A percentile compares a stretch with the other conserved stretches of the same genome.
Conservation (phyloP, 2,113 vertebrate genomes). For the Amblyopsis rosae region DNA sequence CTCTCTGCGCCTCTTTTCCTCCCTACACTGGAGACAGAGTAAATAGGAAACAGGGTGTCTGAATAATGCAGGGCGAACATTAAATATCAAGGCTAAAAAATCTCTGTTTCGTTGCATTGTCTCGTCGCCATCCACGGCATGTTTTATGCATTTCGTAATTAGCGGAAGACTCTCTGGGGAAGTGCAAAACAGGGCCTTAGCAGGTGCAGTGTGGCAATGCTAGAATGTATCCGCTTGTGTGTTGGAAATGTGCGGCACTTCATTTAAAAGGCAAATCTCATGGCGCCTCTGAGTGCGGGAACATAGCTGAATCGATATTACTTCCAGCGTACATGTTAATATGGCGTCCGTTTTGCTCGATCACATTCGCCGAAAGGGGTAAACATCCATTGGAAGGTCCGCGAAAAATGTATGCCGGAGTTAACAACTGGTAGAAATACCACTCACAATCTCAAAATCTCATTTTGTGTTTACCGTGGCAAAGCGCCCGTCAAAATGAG, state of each 20-base stretch:
- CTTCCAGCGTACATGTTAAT: slow-evolving; percentile 20
- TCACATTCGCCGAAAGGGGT: too few species aligned
- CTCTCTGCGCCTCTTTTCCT: slow-evolving; percentile 25
- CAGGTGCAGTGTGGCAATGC: slow-evolving; percentile 13
- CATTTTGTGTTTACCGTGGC: slow-evolving; percentile 11
- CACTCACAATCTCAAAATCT: slow-evolving; percentile 14
- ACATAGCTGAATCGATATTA: slow-evolving; percentile 28
- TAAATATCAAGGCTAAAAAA: slow-evolving; percentile 77
- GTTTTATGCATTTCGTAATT: slow-evolving; percentile 80
- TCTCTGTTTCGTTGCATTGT: slow-evolving; percentile 69
- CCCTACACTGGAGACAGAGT: slow-evolving; percentile 35
- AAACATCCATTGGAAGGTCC: slow-evolving; percentile 11
- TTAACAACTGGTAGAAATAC: slow-evolving; percentile 20
- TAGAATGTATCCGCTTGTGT: slow-evolving; percentile 32
- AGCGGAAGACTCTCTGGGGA: slow-evolving; percentile 55
- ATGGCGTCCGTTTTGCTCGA: neutral
- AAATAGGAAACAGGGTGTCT: slow-evolving; percentile 69
- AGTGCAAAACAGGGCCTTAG: slow-evolving; percentile 28
- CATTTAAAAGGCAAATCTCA: slow-evolving; percentile 71
- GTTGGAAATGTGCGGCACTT: slow-evolving; percentile 49
- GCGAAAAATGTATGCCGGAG: slow-evolving; percentile 8
- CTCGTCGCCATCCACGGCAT: slow-evolving; percentile 67
- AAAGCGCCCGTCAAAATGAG: slow-evolving; percentile 1
- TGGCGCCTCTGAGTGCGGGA: neutral
- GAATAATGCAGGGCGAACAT: slow-evolving; percentile 74